Evolutionary conservation across 2,113 vertebrate genomes (phyloP).

Genomic region (Potamarius usumacintae): DNA sequence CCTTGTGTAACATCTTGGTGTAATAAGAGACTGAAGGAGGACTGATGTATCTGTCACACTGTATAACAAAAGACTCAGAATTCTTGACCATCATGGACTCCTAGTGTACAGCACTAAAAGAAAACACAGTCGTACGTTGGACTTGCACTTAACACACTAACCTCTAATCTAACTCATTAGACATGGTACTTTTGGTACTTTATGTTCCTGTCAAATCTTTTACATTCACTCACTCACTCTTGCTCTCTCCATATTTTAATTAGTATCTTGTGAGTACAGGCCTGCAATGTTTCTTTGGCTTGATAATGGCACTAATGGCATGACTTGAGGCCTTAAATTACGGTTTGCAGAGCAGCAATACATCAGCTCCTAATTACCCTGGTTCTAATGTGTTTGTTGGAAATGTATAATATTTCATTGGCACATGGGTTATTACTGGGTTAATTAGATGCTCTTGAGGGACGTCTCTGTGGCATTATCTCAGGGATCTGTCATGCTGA

Average conservation of each 20-base stretch:
- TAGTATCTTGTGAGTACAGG: slow-evolving; percentile 54
- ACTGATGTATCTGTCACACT: not conserved
- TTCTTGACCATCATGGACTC: not conserved
- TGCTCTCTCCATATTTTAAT: slow-evolving; percentile 56
- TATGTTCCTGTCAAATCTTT: slow-evolving; percentile 48
- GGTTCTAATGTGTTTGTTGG: slow-evolving; percentile 61
- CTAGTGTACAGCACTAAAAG: not conserved
- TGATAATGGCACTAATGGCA: slow-evolving; percentile 67
- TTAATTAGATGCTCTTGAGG: slow-evolving; percentile 60
- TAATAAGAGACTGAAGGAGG: slow-evolving; percentile 17
- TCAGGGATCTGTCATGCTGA: slow-evolving; percentile 52
- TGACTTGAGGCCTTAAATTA: slow-evolving; percentile 54
- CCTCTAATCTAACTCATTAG: slow-evolving; percentile 50
- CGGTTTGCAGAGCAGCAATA: slow-evolving; percentile 38
- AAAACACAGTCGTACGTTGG: not conserved
- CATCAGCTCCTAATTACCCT: slow-evolving; percentile 66
- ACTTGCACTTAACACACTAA: slow-evolving; percentile 5
- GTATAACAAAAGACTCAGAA: not conserved
- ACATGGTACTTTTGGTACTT: slow-evolving; percentile 19
- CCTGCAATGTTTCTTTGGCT: slow-evolving; percentile 52
- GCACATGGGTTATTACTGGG: slow-evolving; percentile 48
- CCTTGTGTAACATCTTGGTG: not conserved
- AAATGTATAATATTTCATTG: slow-evolving; percentile 61
- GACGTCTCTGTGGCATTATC: slow-evolving; percentile 58
- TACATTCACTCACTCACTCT: slow-evolving; percentile 37